Percentiles rank a stretch among this genome's conserved stretches.
phyloP scores from a whole-genome alignment of 2,888 invertebrate species.

The Sericinus montela region DNA sequence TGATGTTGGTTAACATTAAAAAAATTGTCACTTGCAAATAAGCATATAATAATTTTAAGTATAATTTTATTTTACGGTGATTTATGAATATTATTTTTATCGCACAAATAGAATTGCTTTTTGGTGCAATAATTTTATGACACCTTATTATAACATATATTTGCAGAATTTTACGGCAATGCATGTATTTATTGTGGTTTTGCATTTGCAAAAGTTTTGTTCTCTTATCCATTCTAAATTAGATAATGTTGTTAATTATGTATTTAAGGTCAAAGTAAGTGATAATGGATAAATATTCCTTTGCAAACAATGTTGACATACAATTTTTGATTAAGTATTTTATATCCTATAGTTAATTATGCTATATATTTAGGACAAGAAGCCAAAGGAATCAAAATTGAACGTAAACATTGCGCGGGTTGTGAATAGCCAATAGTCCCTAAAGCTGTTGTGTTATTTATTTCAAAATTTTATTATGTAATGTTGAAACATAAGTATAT shows the following conservation, averaged over 20 bases:
- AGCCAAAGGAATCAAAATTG: constrained; percentile 65
- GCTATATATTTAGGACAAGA: constrained; percentile 35
- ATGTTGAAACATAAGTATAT: constrained; percentile 45
- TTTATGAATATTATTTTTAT: neutral
- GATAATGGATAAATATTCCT: constrained; percentile 4
- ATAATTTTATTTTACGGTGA: too few species aligned
- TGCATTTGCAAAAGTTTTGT: neutral
- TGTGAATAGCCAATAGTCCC: constrained; percentile 55
- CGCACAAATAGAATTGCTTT: constrained; percentile 7
- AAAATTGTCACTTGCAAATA: too few species aligned
- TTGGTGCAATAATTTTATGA: constrained; percentile 16
- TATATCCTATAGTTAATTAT: constrained; percentile 17
- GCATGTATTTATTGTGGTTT: neutral
- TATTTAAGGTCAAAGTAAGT: constrained; percentile 14
- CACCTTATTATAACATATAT: constrained; percentile 12
- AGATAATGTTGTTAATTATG: constrained; percentile 15
- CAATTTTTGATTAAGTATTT: neutral
- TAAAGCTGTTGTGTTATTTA: constrained; percentile 56
- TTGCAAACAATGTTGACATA: constrained; percentile 6
- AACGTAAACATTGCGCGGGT: constrained; percentile 46
- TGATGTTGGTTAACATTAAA: too few species aligned
- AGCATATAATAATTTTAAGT: too few species aligned
- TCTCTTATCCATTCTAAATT: constrained; percentile 9
- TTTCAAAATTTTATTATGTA: constrained; percentile 63
- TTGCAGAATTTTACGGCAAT: neutral